Base-by-base conservation (phyloP, 2,888 invertebrate genomes). In the Tineola bisselliella region DNA sequence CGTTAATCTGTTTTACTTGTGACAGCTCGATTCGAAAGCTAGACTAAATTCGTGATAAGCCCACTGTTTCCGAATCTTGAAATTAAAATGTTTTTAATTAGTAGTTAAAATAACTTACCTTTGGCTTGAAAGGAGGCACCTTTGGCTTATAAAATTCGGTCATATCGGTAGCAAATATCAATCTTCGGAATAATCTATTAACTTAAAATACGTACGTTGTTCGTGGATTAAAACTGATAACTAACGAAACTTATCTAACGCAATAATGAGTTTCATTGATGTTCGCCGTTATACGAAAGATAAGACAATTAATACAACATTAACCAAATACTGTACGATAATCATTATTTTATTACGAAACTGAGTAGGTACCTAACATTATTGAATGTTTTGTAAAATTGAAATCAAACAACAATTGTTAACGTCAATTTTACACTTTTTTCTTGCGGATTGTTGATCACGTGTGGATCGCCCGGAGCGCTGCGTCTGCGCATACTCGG, bases 371-470 rank as follows among this genome's bases (percentile, higher is more conserved):
- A n/a, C 25, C 25, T n/a, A n/a, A n/a, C 25, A 25, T 25, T 25
- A 4, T 25, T 2, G 25, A 4, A 25, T 6, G 6, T 25, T n/a
- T 25, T 25, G 25, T 25, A 25, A 25, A 25, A 25, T 25, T 25
- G 25, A 25, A 25, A 54, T 54, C 54, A 54, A 54, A 54, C 54
- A 54, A 25, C 54, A 54, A 54, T 48, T 25, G 54, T 18, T 25
- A 54, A 54, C 54, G 54, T 54, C 18, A 54, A 54, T 54, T 54
- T 25, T 54, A 48, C 48, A 48, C 19, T 25, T 18, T 54, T 78
- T 79, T 82, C 77, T 80, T 84, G 84, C 81, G 83, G 82, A 75
- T 80, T 74, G 74, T 75, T 72, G 81, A 81, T 81, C 78, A 76
- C 71, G 76, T 67, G 69, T 72, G 72, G 75, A 74, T 77, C 68